Conservation (phyloP, 2,888 invertebrate genomes). For the Sisyra terminalis region DNA sequence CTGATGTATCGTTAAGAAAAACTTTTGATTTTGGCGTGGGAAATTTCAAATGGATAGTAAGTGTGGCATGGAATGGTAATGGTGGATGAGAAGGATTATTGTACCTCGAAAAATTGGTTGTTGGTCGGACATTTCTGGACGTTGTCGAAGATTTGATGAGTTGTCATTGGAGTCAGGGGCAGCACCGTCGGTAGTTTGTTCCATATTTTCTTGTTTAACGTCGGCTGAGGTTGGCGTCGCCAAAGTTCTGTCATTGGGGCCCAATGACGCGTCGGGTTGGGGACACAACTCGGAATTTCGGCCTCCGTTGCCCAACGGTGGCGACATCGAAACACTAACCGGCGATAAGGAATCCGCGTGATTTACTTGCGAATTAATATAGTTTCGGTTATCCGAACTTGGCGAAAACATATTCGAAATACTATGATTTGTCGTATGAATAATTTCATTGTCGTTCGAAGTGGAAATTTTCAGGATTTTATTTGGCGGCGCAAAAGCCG, state of each 20-base stretch:
- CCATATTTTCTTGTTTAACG: constrained; percentile 5
- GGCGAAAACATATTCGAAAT: constrained; percentile 25
- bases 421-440: constrained; percentile 8
- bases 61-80: too few species aligned
- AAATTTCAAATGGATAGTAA: too few species aligned
- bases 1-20: too few species aligned
- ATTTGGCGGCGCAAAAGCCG: constrained; percentile 49
- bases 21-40: too few species aligned
- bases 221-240: not conserved
- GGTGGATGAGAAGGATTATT: not conserved
- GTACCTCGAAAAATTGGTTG: constrained; percentile 4
- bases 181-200: constrained; percentile 1
- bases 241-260: too few species aligned
- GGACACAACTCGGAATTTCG: not conserved
- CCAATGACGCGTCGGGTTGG: too few species aligned
- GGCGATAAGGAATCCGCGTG: constrained; percentile 42
- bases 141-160: not conserved
- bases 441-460: constrained; percentile 14
- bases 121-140: not conserved
- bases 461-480: constrained; percentile 39
- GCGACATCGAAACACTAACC: constrained; percentile 38
- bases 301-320: constrained; percentile 17
- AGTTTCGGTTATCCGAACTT: constrained; percentile 20
- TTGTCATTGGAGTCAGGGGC: not conserved
- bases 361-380: constrained; percentile 23